phyloP scores from a whole-genome alignment of 2,113 vertebrate species.

The Chelonoidis abingdonii region DNA sequence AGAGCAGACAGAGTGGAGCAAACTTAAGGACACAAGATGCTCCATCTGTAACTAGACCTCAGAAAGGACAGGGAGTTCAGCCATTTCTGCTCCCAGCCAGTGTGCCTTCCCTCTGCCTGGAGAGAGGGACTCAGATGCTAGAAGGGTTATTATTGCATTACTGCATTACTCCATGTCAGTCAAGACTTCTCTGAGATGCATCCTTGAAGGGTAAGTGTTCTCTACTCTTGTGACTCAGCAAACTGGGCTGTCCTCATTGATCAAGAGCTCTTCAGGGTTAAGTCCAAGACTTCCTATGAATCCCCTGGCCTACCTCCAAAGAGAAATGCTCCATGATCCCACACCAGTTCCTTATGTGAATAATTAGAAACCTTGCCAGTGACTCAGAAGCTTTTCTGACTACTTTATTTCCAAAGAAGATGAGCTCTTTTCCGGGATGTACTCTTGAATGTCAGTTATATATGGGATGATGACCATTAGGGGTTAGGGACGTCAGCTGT shows the following conservation, averaged over 20 bases:
- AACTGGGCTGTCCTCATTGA: conserved; percentile 9
- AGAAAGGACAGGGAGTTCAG: not conserved
- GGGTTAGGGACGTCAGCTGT: not conserved
- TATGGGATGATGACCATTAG: not conserved
- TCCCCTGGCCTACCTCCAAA: conserved; percentile 12
- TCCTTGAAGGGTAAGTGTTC: not conserved
- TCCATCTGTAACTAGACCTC: not conserved
- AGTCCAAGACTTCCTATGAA: conserved; percentile 6
- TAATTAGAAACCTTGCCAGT: not conserved
- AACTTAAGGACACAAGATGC: not conserved
- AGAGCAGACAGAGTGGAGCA: not conserved
- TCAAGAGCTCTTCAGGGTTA: conserved; percentile 1
- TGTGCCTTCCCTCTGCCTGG: not conserved
- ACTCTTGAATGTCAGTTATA: not conserved
- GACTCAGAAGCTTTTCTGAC: not conserved
- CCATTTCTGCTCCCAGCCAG: not conserved
- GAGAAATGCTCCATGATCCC: conserved; percentile 6
- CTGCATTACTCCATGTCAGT: not conserved
- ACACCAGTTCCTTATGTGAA: not conserved
- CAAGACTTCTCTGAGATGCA: not conserved
- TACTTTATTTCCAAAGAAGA: accelerated
- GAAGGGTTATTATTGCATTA: not conserved
- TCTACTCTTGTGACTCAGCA: not conserved
- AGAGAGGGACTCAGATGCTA: not conserved
- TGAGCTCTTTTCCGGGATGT: accelerated